These are phyloP conservation scores for Tachina fera DNA, from an alignment of 2,888 invertebrate species.

Conservation along the genomic window DNA sequence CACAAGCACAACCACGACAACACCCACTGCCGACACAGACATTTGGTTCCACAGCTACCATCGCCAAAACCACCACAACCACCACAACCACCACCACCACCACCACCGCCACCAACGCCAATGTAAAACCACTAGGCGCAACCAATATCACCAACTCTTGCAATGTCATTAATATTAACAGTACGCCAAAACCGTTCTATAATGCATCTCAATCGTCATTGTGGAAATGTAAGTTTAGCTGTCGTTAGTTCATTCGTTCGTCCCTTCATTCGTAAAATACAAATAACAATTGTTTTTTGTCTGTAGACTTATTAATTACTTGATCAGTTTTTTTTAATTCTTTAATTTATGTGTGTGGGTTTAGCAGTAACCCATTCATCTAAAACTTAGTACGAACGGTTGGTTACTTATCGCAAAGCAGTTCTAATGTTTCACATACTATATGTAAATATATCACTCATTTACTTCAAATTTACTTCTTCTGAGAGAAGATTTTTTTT, in stretches of 20 bases:
- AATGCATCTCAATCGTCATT: conserved; percentile 78
- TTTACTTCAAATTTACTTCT: too few relatives aligned
- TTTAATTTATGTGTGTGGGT: background rate
- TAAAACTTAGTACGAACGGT: background rate
- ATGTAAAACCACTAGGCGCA: conserved; percentile 72
- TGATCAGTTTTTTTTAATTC: too few relatives aligned
- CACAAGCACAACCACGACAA: conserved; percentile 63
- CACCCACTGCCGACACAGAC: conserved; percentile 72
- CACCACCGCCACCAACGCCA: conserved; percentile 72
- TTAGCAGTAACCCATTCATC: background rate
- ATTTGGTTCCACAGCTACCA: conserved; percentile 68
- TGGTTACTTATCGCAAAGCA: background rate
- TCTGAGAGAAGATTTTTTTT: too few relatives aligned
- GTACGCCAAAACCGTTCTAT: conserved; percentile 75
- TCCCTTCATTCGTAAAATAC: conserved; percentile 65
- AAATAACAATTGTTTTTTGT: conserved; percentile 63
- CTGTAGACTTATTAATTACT: conserved; percentile 32
- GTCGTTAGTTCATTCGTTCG: conserved; percentile 73
- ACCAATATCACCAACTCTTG: conserved; percentile 64
- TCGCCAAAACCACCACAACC: conserved; percentile 51
- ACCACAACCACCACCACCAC: conserved; percentile 72
- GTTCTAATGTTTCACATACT: background rate
- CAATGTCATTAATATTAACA: conserved; percentile 72
- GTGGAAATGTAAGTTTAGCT: conserved; percentile 81
- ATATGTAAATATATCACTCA: background rate